phyloP scores from a whole-genome alignment of 2,797 vertebrate genomes.

The Cyclura pinguis region DNA sequence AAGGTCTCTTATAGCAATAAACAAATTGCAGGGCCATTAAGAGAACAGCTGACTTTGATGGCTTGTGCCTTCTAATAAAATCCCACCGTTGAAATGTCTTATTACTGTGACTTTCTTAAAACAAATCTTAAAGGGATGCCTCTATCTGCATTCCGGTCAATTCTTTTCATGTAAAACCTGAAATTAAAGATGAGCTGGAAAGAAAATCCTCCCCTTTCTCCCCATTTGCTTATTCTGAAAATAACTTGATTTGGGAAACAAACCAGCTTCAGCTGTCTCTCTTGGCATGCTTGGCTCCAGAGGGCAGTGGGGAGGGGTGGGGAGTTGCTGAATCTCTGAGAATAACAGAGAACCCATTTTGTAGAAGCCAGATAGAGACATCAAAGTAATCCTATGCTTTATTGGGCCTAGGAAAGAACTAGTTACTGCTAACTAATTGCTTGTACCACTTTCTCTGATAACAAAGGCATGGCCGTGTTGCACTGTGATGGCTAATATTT shows the following conservation, averaged over 20 bases:
- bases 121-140: slow-evolving; percentile 12
- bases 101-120: slow-evolving; percentile 18
- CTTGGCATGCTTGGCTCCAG: not conserved
- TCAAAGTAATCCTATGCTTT: not conserved
- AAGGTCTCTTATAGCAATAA: slow-evolving; percentile 27
- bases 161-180: not conserved
- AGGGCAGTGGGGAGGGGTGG: not conserved
- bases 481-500: not conserved
- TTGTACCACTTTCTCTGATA: not conserved
- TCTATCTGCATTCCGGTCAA: slow-evolving; percentile 1
- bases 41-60: not conserved
- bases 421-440: not conserved
- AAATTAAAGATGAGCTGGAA: not conserved
- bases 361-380: not conserved
- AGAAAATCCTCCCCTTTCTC: not conserved
- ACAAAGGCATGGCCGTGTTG: not conserved
- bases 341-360: not conserved
- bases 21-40: slow-evolving; percentile 16
- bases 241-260: not conserved
- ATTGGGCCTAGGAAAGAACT: not conserved
- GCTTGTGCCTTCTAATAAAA: slow-evolving; percentile 17
- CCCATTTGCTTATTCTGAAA: not conserved
- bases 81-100: not conserved
- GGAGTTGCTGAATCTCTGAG: not conserved
- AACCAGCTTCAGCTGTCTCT: not conserved